phyloP scores from a whole-genome alignment of 2,888 invertebrate genomes.

The Aproaerema taeniolella region DNA sequence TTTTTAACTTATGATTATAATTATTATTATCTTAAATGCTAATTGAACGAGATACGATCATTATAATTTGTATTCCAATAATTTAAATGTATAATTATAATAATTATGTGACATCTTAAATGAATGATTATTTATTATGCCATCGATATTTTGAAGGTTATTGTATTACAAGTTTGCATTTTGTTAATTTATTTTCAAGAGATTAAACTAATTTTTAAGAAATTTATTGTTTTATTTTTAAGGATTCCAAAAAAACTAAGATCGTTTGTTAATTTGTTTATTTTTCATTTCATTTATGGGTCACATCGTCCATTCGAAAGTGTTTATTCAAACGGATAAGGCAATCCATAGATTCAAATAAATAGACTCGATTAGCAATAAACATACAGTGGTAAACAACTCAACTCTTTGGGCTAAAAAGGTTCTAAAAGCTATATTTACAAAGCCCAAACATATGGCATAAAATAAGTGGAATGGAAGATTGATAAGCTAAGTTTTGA shows the following conservation, averaged over 20 bases:
- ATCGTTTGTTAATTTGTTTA: conserved; percentile 28
- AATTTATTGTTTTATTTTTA: conserved; percentile 27
- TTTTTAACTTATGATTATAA: conserved; percentile 42
- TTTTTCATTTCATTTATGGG: conserved; percentile 56
- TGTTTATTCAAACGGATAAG: conserved; percentile 69
- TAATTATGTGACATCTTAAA: conserved; percentile 44
- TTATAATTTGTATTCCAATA: conserved; percentile 49
- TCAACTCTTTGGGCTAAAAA: conserved; percentile 32
- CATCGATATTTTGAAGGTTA: conserved; percentile 51
- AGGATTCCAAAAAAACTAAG: not conserved
- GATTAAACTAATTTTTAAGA: conserved; percentile 73
- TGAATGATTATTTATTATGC: conserved; percentile 55
- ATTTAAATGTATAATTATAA: conserved; percentile 39
- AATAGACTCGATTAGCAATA: conserved; percentile 44
- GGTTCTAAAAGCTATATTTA: conserved; percentile 54
- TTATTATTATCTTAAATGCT: conserved; percentile 41
- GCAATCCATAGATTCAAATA: conserved; percentile 62
- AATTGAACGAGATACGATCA: conserved; percentile 42
- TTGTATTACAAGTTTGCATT: conserved; percentile 55
- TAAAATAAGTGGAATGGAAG: conserved; percentile 18
- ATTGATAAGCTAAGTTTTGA: conserved; percentile 1
- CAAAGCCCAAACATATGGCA: conserved; percentile 49
- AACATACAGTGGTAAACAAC: conserved; percentile 42
- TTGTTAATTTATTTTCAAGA: conserved; percentile 74
- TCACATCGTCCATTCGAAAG: conserved; percentile 69